Evolutionary conservation across 2,888 invertebrate species (phyloP), one percentile per base, ranked within the genome.

Genomic region (Atrina japonica): DNA sequence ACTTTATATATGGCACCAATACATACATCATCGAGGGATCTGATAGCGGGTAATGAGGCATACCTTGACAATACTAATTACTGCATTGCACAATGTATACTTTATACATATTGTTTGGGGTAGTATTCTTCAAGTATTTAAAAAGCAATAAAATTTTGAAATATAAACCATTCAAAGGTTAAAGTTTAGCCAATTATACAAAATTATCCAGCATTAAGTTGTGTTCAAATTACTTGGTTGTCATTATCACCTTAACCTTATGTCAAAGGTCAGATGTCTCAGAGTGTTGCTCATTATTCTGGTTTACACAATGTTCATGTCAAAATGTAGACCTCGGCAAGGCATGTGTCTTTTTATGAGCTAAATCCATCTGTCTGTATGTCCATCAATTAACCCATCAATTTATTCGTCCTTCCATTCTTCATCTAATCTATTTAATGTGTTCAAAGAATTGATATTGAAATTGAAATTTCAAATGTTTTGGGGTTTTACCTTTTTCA

Each of bases 21-120:
- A 49, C 49, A 66, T 66, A 64, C 52, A 50, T 50, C 66, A 49
- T 35, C 16, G 47, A 25, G 25, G 11, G 49, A 50, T 58, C 49
- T 58, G 66, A 66, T 58, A 35, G 66, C 18, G 58, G 25, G 66
- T 58, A 66, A 66, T 66, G 66, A 66, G 58, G 49, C 58, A 49
- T 53, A 49, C 30, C 25, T 18, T 35, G 27, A 58, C 58, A 56
- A 58, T 58, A 58, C 55, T 66, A 53, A 66, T 58, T 47, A 58
- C 21, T 49, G 56, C 25, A 35, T 49, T 58, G 47, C 47, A 29
- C 47, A 58, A 66, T 61, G 23, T 56, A 55, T 40, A 58, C 27
- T 45, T 58, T 11, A 16, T 29, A 58, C 66, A 66, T 61, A 30
- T 61, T 61, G 61, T 61, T 47, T 35, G 61, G 61, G 43, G 61